Evolutionary conservation across 2,113 vertebrate genomes (phyloP), one percentile per base, ranked within the genome.

Genomic region (Xiphophorus couchianus): DNA sequence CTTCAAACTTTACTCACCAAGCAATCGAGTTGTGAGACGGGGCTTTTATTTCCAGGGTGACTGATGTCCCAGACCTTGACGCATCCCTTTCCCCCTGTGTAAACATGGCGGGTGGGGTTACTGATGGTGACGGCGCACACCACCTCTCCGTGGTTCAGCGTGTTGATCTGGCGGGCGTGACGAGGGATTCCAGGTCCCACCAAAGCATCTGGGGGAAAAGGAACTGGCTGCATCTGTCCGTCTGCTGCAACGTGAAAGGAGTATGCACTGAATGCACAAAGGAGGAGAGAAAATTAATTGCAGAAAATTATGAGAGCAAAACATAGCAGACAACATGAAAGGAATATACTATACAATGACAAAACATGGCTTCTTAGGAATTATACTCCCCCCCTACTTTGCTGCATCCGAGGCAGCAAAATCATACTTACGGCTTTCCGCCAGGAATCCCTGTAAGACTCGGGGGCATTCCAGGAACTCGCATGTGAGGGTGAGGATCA

Each of bases 1-100:
- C 61, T 35, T 42, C 22, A n/a, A 12, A 25, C 4, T 14, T 66
- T 44, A 83, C 95, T 96, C 88, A 98, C 97, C 96, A 99, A 89
- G 89, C 97, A 99, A 87, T 99, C 97, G 11, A 99, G 96, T 93
- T 98, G 97, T 3, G 97, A 98, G 81, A 99, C 96, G 13, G 97
- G 97, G 87, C 96, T 99, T 94, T 99, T 99, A 95, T 96, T 97
- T 90, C 97, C 97, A 0, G 96, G 97, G 91, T 99, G 97, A 93
- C 97, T 98, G 89, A 99, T 98, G 86, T 99, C 97, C 97, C 97
- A 99, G 89, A 99, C 97, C 93, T 99, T 99, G 79, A 99, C 97
- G 0, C 97, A 99, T 62, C 97, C 97, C 87, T 98, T 98, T 81
- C 97, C 97, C 0, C 97, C 97, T 0, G 97, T 99, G 94, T 99